Percentiles rank a stretch among this genome's conserved stretches.
phyloP scores from a whole-genome alignment of 2,888 invertebrate genomes.

The Aphodius sticticus region DNA sequence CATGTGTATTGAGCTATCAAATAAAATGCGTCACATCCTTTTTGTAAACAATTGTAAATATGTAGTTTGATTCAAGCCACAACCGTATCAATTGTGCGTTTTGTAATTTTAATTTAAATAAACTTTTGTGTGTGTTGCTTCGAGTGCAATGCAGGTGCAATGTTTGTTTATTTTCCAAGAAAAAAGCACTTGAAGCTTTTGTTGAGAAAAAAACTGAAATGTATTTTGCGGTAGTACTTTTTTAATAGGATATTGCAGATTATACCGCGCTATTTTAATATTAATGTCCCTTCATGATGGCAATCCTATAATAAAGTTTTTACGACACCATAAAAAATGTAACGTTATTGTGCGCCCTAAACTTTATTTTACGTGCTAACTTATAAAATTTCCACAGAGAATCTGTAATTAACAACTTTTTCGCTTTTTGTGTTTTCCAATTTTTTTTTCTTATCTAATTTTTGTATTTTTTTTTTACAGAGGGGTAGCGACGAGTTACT shows the following conservation, averaged over 20 bases:
- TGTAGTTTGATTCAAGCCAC: neutral
- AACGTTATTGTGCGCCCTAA: neutral
- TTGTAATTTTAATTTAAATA: too few species aligned
- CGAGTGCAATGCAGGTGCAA: too few species aligned
- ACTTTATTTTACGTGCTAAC: neutral
- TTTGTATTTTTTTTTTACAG: conserved; percentile 68
- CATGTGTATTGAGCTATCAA: neutral
- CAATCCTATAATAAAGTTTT: neutral
- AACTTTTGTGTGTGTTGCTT: too few species aligned
- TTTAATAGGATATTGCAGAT: neutral
- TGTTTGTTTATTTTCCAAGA: too few species aligned
- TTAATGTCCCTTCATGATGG: neutral
- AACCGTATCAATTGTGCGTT: neutral
- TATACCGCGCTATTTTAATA: neutral
- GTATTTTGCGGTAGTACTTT: neutral
- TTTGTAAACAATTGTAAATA: neutral
- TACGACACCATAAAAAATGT: neutral
- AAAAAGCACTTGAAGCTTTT: neutral
- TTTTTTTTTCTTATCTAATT: conserved; percentile 17
- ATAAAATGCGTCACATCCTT: conserved; percentile 4
- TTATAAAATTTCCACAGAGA: neutral
- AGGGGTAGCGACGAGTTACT: conserved; percentile 98
- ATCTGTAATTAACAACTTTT: conserved; percentile 5
- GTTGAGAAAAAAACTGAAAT: neutral
- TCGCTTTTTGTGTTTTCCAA: neutral